Percentiles rank a stretch among this genome's conserved stretches.
phyloP scores from a whole-genome alignment of 2,888 invertebrate species.

The Drosophila peninsularis region DNA sequence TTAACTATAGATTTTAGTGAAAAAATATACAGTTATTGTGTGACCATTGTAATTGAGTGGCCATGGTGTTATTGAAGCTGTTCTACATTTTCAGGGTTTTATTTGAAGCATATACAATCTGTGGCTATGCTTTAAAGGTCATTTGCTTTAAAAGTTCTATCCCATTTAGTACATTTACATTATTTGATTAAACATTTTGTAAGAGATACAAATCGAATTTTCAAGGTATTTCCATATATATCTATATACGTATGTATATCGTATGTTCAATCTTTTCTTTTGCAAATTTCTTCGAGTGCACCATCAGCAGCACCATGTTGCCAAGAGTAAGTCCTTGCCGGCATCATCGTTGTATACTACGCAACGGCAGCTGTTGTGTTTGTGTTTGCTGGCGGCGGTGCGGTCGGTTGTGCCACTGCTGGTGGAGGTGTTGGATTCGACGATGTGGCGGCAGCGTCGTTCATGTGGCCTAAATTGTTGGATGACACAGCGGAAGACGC shows the following conservation, averaged over 20 bases:
- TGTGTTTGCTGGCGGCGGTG: constrained; percentile 72
- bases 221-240: constrained; percentile 16
- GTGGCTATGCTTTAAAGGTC: constrained; percentile 40
- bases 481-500: constrained; percentile 33
- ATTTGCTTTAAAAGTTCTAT: constrained; percentile 30
- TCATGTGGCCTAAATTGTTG: constrained; percentile 42
- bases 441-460: constrained; percentile 39
- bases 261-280: constrained; percentile 23
- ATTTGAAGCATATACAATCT: constrained; percentile 44
- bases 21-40: constrained; percentile 71
- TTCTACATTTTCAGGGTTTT: constrained; percentile 32
- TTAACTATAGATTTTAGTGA: constrained; percentile 72
- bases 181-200: constrained; percentile 39
- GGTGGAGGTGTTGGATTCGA: constrained; percentile 58
- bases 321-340: constrained; percentile 73
- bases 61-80: constrained; percentile 29
- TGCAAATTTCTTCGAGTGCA: constrained; percentile 46
- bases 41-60: constrained; percentile 12
- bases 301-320: constrained; percentile 47
- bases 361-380: constrained; percentile 84
- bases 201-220: constrained; percentile 17
- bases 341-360: constrained; percentile 84
- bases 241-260: constrained; percentile 7
- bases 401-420: constrained; percentile 64
- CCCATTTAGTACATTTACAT: constrained; percentile 63